Conservation (phyloP, 2,888 invertebrate species). For the Calameuta idolon region DNA sequence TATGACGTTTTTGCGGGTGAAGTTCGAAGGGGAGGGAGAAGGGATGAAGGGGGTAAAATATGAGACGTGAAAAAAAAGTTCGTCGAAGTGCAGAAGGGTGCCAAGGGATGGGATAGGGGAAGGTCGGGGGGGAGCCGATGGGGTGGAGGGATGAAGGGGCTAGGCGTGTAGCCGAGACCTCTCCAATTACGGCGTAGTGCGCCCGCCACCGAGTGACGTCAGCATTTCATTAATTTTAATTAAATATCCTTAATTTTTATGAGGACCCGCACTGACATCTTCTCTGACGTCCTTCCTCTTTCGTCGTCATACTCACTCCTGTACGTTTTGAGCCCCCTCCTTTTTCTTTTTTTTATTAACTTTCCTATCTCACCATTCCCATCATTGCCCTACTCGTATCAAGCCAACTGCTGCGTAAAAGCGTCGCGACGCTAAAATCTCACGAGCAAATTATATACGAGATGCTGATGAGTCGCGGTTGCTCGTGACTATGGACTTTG, state of each 20-base stretch:
- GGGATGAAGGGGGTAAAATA: not conserved
- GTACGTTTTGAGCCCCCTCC: not conserved
- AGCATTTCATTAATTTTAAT: slow-evolving; percentile 61
- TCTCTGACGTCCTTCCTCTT: not conserved
- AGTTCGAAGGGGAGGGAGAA: not conserved
- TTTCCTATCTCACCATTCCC: not conserved
- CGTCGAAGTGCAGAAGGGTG: not conserved
- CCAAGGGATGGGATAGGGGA: not conserved
- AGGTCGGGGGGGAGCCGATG: not conserved
- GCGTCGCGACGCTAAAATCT: not conserved
- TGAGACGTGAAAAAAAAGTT: not conserved
- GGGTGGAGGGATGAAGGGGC: not conserved
- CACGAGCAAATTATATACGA: not conserved
- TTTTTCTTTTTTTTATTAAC: not conserved
- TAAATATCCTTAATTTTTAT: slow-evolving; percentile 55
- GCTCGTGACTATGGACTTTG: too few species aligned
- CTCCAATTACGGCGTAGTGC: slow-evolving; percentile 51
- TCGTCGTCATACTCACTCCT: not conserved
- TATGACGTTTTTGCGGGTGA: too few species aligned
- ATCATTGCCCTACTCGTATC: not conserved
- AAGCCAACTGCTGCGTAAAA: not conserved
- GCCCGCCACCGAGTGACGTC: slow-evolving; percentile 37
- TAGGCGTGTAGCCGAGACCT: slow-evolving; percentile 38
- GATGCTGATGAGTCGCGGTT: too few species aligned
- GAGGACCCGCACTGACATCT: not conserved